A percentile compares a stretch with the other conserved stretches of the same genome.
Conservation (phyloP, 2,113 vertebrate genomes). For the Leiothrix lutea region DNA sequence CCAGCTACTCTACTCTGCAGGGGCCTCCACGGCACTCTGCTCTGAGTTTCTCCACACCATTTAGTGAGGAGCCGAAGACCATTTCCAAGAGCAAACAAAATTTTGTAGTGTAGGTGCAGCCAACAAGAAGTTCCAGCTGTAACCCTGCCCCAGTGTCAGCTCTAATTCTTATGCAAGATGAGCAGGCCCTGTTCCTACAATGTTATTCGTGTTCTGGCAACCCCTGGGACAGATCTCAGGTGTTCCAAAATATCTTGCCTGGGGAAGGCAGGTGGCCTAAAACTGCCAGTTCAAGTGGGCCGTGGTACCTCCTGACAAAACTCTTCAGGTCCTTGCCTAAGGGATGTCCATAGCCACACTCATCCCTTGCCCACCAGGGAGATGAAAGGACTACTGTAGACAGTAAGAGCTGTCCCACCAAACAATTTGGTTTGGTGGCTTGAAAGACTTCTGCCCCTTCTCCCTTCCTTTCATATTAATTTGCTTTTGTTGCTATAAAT, state of each 20-base stretch:
- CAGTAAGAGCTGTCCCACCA: neutral
- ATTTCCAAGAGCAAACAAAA: neutral
- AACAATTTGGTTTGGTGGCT: neutral
- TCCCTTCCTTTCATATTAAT: neutral
- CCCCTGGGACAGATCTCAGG: neutral
- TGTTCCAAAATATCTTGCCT: neutral
- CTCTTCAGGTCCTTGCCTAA: neutral
- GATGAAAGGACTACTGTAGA: neutral
- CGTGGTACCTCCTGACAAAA: neutral
- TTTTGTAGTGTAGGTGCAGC: neutral
- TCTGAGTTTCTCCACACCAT: rapidly evolving
- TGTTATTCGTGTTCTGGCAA: neutral
- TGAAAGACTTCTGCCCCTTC: neutral
- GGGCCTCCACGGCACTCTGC: neutral
- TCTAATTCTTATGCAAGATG: neutral
- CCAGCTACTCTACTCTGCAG: neutral
- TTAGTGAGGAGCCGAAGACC: neutral
- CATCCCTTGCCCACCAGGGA: neutral
- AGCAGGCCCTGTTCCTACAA: neutral
- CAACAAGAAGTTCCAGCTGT: neutral
- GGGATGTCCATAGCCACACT: rapidly evolving
- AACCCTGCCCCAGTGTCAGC: neutral
- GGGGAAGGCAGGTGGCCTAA: neutral
- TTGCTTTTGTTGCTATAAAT: neutral
- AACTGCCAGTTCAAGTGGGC: neutral